Conservation (phyloP, 1,140 invertebrate species). For the Drosophila rufa region DNA sequence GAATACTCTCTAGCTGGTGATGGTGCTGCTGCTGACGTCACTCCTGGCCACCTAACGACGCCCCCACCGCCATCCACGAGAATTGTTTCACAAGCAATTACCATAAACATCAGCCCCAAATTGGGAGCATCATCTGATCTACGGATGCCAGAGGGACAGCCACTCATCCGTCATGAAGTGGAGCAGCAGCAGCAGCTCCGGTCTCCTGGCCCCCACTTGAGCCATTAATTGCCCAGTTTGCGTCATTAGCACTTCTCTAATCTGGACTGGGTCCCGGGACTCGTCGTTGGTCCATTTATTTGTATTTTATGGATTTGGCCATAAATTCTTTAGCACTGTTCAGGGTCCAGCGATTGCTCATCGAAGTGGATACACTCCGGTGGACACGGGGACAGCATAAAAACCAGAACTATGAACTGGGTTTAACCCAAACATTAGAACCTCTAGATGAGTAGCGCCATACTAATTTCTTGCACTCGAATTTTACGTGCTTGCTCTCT, state of each 20-base stretch:
- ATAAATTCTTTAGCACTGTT: constrained; percentile 50
- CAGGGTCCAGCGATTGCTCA: constrained; percentile 18
- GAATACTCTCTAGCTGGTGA: not conserved
- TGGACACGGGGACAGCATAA: not conserved
- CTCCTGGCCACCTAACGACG: constrained; percentile 21
- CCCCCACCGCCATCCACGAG: constrained; percentile 13
- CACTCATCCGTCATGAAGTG: constrained; percentile 53
- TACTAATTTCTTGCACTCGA: too few species aligned
- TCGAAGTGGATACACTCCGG: constrained; percentile 11
- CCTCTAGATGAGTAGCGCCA: too few species aligned
- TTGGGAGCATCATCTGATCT: constrained; percentile 67
- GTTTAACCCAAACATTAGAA: not conserved
- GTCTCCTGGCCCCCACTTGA: constrained; percentile 18
- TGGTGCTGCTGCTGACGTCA: constrained; percentile 39
- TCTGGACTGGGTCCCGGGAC: constrained; percentile 31
- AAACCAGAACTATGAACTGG: not conserved
- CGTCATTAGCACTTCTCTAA: constrained; percentile 60
- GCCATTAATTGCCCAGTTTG: constrained; percentile 58
- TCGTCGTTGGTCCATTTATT: constrained; percentile 48
- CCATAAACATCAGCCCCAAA: constrained; percentile 76
- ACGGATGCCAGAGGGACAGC: constrained; percentile 33
- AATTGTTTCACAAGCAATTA: constrained; percentile 76
- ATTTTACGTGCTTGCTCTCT: too few species aligned
- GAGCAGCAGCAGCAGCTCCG: constrained; percentile 3
- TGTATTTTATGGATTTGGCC: constrained; percentile 63